phyloP scores from a whole-genome alignment of 64 coral and sea anemone genomes.

The Trachythela sp. region DNA sequence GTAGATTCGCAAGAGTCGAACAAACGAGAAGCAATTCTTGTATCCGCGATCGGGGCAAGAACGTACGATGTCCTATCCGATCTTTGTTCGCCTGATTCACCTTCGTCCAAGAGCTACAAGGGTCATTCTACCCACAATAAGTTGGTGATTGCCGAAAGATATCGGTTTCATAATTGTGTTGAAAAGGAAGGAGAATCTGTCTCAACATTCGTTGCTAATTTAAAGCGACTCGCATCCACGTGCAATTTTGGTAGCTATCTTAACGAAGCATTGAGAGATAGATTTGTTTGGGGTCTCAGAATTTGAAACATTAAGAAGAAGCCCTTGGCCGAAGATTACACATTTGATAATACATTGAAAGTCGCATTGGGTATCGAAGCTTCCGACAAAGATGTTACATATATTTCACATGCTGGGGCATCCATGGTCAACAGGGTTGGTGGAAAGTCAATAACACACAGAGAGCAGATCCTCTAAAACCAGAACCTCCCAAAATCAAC shows the following conservation, averaged over 20 bases:
- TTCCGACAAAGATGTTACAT: conserved; percentile 43
- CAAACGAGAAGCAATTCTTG: not conserved
- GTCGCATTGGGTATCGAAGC: not conserved
- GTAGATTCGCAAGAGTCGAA: not conserved
- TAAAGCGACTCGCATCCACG: no score
- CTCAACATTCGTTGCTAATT: not conserved
- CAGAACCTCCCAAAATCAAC: not conserved
- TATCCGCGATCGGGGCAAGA: not conserved
- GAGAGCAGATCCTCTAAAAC: not conserved
- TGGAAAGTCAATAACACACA: not conserved
- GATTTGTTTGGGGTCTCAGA: no score
- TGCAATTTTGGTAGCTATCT: no score
- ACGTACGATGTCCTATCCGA: not conserved
- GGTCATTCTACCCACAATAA: not conserved
- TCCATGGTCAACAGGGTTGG: not conserved
- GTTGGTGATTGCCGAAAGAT: not conserved
- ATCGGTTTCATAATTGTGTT: not conserved
- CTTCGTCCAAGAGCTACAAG: not conserved
- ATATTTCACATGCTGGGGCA: not conserved
- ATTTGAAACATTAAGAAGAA: conserved; percentile 26
- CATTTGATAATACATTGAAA: not conserved
- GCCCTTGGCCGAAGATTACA: conserved; percentile 44
- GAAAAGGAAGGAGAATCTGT: not conserved
- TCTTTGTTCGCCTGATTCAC: not conserved
- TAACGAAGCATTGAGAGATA: no score